Evolutionary conservation across 2,888 invertebrate species (phyloP).

Genomic region (Netelia inedita): DNA sequence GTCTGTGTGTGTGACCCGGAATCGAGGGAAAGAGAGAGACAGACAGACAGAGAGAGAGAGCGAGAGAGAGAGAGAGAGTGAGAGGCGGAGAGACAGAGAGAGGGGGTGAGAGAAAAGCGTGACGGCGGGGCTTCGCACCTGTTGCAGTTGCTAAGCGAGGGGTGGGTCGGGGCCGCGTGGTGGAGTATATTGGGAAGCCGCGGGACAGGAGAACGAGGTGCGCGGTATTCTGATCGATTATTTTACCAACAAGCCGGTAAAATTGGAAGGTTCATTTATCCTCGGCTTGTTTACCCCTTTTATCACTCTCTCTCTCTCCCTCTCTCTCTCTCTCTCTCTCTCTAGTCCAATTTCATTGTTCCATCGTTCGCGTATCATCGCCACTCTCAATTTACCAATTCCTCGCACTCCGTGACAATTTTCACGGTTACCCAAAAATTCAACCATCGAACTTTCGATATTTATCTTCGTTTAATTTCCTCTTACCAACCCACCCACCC

Average conservation of each 20-base stretch:
- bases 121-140: slow-evolving; percentile 57
- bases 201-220: slow-evolving; percentile 33
- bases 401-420: background rate
- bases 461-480: too few relatives aligned
- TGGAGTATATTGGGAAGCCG: slow-evolving; percentile 39
- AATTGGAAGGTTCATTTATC: slow-evolving; percentile 78
- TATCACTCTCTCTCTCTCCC: slow-evolving; percentile 35
- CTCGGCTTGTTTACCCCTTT: slow-evolving; percentile 15
- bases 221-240: slow-evolving; percentile 78
- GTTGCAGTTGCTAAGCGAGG: slow-evolving; percentile 55
- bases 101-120: slow-evolving; percentile 49
- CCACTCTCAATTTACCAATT: slow-evolving; percentile 56
- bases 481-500: too few relatives aligned
- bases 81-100: too few relatives aligned
- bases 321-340: background rate
- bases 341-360: slow-evolving; percentile 69
- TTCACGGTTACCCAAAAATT: background rate
- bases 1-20: slow-evolving; percentile 7
- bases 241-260: slow-evolving; percentile 82
- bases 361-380: slow-evolving; percentile 79
- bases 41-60: too few relatives aligned
- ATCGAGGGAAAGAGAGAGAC: slow-evolving; percentile 32
- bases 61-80: too few relatives aligned
- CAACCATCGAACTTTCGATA: too few relatives aligned
- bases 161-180: slow-evolving; percentile 12